A percentile compares a stretch with the other conserved stretches of the same genome.
phyloP scores from a whole-genome alignment of 2,113 vertebrate genomes.

The Muntiacus muntjak region DNA sequence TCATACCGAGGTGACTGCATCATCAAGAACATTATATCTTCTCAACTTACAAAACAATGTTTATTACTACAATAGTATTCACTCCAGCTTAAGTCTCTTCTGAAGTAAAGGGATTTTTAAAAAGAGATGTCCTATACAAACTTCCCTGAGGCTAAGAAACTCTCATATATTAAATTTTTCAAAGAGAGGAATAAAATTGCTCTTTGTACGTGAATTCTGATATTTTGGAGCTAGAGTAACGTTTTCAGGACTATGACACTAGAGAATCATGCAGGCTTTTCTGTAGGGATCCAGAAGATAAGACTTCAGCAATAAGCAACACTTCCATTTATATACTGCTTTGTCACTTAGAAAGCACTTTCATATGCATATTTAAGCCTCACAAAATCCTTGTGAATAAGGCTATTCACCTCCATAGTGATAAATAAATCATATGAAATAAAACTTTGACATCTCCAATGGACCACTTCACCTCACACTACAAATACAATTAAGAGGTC shows the following conservation, averaged over 20 bases:
- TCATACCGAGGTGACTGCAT: not conserved
- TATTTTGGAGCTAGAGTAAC: not conserved
- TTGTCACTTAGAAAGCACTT: slow-evolving; percentile 4
- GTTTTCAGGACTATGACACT: slow-evolving; percentile 8
- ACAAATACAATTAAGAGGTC: not conserved
- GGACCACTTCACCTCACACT: not conserved
- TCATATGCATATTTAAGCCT: not conserved
- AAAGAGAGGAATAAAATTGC: not conserved
- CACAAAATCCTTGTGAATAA: not conserved
- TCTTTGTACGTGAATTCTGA: not conserved
- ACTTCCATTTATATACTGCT: not conserved
- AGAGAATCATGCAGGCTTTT: not conserved
- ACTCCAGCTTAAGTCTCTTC: not conserved
- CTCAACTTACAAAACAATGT: not conserved
- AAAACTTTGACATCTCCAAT: not conserved
- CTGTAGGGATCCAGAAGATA: not conserved
- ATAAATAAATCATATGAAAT: slow-evolving; percentile 18
- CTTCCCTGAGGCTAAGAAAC: not conserved
- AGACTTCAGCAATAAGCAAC: not conserved
- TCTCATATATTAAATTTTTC: not conserved
- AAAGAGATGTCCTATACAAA: not conserved
- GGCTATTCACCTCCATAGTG: not conserved
- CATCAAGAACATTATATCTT: not conserved
- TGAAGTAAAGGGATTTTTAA: not conserved
- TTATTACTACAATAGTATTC: not conserved